Evolutionary conservation across 2,113 vertebrate species (phyloP).

Genomic region (Haplochromis vanheusdeni): DNA sequence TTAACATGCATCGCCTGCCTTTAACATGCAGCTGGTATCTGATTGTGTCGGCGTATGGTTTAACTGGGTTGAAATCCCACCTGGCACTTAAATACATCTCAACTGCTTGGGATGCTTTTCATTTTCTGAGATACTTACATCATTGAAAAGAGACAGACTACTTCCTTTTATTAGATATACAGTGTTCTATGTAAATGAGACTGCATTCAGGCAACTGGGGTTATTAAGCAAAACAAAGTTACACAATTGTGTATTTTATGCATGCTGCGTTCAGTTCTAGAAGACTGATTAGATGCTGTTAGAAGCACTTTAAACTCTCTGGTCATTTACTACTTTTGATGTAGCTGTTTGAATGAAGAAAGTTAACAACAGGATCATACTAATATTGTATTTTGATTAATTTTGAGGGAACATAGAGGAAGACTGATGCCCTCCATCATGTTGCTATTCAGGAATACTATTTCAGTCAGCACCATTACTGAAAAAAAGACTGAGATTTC

Average conservation of each 20-base stretch:
- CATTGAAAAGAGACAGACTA: background rate
- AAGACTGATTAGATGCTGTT: background rate
- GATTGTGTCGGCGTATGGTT: slow-evolving; percentile 7
- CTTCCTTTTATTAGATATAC: background rate
- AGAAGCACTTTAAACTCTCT: background rate
- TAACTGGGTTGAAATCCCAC: background rate
- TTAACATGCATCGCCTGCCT: slow-evolving; percentile 23
- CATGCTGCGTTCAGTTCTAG: background rate
- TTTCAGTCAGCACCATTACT: background rate
- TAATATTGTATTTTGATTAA: background rate
- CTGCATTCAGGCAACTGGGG: background rate
- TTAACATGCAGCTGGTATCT: background rate
- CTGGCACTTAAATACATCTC: background rate
- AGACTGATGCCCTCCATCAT: background rate
- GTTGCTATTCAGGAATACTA: background rate
- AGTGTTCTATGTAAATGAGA: background rate
- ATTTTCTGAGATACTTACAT: background rate
- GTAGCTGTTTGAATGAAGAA: background rate
- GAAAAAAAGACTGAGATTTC: background rate
- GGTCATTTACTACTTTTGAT: background rate
- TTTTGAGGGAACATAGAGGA: background rate
- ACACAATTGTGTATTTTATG: background rate
- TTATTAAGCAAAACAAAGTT: background rate
- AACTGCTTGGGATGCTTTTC: background rate
- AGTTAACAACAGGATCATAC: background rate